A percentile compares a stretch with the other conserved stretches of the same genome.
Evolutionary conservation across 2,113 vertebrate species (phyloP).

Genomic region (Pyrgilauda ruficollis): DNA sequence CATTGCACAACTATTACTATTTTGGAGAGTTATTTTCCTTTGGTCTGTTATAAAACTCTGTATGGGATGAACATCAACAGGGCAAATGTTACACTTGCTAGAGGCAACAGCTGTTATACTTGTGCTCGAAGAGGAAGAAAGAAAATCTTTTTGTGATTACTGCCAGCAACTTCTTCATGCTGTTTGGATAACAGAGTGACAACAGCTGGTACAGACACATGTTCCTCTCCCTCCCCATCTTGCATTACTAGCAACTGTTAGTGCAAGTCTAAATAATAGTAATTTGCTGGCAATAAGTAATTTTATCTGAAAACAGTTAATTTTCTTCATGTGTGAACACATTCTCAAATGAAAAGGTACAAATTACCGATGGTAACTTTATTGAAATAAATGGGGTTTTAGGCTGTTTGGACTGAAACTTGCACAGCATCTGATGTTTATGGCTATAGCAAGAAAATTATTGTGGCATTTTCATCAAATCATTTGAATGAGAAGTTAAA

Average conservation of each 20-base stretch:
- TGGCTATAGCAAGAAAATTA: background rate
- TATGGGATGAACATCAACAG: background rate
- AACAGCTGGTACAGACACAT: conserved; percentile 21
- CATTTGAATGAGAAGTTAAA: background rate
- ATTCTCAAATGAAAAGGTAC: background rate
- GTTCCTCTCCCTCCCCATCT: background rate
- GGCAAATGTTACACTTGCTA: background rate
- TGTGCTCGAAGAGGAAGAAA: background rate
- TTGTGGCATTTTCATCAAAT: background rate
- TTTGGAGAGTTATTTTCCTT: background rate
- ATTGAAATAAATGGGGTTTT: background rate
- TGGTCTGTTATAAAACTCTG: background rate
- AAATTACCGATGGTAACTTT: background rate
- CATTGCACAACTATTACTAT: background rate
- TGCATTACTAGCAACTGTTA: conserved; percentile 20
- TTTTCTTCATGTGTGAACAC: background rate
- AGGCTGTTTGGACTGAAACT: background rate
- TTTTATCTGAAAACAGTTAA: background rate
- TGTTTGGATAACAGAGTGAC: background rate
- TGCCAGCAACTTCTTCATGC: background rate
- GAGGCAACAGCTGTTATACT: conserved; percentile 23
- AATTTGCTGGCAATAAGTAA: background rate
- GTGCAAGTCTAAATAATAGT: background rate
- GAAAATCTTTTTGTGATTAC: background rate
- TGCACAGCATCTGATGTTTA: background rate